phyloP scores from a whole-genome alignment of 2,113 vertebrate species.

The Edolisoma coerulescens region DNA sequence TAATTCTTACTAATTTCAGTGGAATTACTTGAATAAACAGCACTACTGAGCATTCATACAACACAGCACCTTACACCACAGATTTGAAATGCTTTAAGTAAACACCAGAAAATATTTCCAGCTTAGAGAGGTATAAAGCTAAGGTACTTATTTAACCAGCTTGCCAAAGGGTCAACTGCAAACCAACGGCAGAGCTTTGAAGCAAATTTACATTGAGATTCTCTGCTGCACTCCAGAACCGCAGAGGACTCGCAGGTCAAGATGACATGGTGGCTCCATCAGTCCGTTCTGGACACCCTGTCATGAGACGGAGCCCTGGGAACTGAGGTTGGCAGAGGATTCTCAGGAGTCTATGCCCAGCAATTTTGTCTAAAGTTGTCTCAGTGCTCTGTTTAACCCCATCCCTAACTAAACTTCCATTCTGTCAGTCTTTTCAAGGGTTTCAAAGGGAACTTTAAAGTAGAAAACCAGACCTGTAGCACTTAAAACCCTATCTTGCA shows the following conservation, averaged over 20 bases:
- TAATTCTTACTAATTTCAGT: slow-evolving; percentile 52
- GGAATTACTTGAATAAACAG: slow-evolving; percentile 56
- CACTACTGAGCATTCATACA: neutral
- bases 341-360: neutral
- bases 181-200: neutral
- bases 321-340: neutral
- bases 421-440: neutral
- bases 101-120: slow-evolving; percentile 4
- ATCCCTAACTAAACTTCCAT: neutral
- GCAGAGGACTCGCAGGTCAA: neutral
- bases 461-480: neutral
- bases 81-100: slow-evolving; percentile 15
- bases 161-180: neutral
- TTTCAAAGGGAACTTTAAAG: neutral
- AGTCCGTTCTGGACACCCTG: neutral
- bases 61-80: neutral
- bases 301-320: neutral
- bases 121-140: neutral
- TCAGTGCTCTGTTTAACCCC: neutral
- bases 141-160: neutral
- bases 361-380: neutral
- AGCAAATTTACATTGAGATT: slow-evolving; percentile 17
- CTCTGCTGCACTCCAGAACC: neutral
- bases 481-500: neutral
- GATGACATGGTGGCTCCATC: neutral